A percentile compares a stretch with the other conserved stretches of the same genome.
Evolutionary conservation across 2,888 invertebrate genomes (phyloP).

Genomic region (Blera fallax): DNA sequence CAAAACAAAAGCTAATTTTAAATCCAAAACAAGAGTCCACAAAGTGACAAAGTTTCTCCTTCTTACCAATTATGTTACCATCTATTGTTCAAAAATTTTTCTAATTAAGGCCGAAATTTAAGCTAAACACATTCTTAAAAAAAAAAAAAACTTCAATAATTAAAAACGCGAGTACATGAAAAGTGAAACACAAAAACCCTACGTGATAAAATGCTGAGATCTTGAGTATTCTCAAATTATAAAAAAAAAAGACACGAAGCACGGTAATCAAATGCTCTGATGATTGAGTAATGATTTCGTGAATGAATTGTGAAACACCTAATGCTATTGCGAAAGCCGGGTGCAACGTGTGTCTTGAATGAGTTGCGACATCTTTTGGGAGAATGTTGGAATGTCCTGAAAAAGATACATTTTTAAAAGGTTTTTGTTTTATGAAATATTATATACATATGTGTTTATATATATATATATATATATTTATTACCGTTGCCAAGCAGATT

Average conservation of each 20-base stretch:
- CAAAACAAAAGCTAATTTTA: slow-evolving; percentile 15
- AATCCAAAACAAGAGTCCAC: slow-evolving; percentile 2
- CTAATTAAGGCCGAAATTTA: slow-evolving; percentile 65
- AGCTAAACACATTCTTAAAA: slow-evolving; percentile 29
- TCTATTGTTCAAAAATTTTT: slow-evolving; percentile 53
- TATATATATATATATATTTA: no score
- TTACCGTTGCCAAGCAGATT: slow-evolving; percentile 81
- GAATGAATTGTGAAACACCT: slow-evolving; percentile 23
- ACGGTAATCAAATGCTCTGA: slow-evolving; percentile 22
- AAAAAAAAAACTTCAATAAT: slow-evolving; percentile 14
- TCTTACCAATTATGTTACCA: slow-evolving; percentile 16
- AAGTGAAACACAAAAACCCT: slow-evolving; percentile 35
- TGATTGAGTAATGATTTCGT: slow-evolving; percentile 13
- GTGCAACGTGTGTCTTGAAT: slow-evolving; percentile 81
- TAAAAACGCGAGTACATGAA: slow-evolving; percentile 18
- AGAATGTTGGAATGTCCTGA: slow-evolving; percentile 82
- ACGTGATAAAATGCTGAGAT: slow-evolving; percentile 62
- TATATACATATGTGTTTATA: no score
- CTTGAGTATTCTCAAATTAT: slow-evolving; percentile 71
- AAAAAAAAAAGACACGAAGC: slow-evolving; percentile 36
- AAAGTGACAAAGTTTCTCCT: background rate
- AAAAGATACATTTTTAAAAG: slow-evolving; percentile 15
- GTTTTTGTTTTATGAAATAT: background rate
- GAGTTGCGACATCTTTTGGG: slow-evolving; percentile 80
- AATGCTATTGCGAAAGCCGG: slow-evolving; percentile 77